These are phyloP conservation scores for Etia nguti DNA, from an alignment of 2,113 vertebrate genomes.

Conservation along the genomic window DNA sequence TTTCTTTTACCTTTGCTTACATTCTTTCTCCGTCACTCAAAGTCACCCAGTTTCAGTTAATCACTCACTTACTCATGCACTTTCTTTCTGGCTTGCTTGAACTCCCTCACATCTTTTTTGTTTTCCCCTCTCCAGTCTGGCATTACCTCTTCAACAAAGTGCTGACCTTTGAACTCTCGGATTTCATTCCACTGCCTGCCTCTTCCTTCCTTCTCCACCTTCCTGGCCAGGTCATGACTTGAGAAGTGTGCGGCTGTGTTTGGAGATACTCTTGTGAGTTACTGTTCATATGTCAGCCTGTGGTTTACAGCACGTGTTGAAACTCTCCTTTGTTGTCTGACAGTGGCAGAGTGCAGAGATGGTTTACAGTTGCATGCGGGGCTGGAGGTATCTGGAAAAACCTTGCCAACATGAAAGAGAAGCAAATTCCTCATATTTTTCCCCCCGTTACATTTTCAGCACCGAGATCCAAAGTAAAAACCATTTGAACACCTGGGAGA, in stretches of 20 bases:
- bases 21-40: background rate
- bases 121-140: background rate
- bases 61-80: background rate
- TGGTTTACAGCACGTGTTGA: background rate
- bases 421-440: conserved; percentile 58
- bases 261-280: background rate
- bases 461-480: background rate
- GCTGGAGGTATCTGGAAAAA: background rate
- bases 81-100: background rate
- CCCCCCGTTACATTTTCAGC: background rate
- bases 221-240: background rate
- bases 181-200: background rate
- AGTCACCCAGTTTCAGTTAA: background rate
- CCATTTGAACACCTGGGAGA: background rate
- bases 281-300: background rate
- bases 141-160: conserved; percentile 6
- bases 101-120: background rate
- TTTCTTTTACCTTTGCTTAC: background rate
- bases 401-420: conserved; percentile 41
- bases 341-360: background rate
- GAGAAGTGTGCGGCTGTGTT: conserved; percentile 6
- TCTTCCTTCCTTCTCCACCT: conserved; percentile 10
- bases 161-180: conserved; percentile 25
- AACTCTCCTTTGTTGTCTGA: background rate
- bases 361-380: background rate